These are phyloP conservation scores for Microctonus hyperodae DNA, from an alignment of 2,888 invertebrate species.

Conservation along the genomic window DNA sequence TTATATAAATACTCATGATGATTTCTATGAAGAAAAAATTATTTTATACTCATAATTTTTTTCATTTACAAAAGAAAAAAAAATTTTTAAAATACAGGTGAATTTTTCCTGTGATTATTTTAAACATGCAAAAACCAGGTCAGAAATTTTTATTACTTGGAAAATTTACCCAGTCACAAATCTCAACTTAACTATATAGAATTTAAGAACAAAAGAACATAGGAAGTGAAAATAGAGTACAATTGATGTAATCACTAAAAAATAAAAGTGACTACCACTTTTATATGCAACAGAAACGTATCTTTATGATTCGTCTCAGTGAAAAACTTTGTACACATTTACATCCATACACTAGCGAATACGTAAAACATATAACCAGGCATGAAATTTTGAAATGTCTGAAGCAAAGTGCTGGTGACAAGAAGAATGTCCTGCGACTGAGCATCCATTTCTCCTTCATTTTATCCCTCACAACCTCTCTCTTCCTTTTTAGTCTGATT, in stretches of 20 bases:
- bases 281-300: constrained; percentile 6
- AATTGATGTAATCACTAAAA: constrained; percentile 5
- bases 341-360: constrained; percentile 13
- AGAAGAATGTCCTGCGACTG: constrained; percentile 1
- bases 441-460: constrained; percentile 13
- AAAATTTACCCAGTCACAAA: neutral
- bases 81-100: too few relatives aligned
- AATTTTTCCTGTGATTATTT: neutral
- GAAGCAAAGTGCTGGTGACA: constrained; percentile 5
- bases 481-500: neutral
- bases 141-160: neutral
- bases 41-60: too few relatives aligned
- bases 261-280: constrained; percentile 12
- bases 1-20: neutral
- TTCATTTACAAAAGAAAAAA: neutral
- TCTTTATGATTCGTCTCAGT: neutral
- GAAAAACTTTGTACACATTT: constrained; percentile 2
- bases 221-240: neutral
- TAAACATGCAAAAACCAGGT: neutral
- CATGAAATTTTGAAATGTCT: constrained; percentile 25
- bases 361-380: constrained; percentile 6
- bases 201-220: neutral
- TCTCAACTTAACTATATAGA: neutral
- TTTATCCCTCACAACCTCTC: neutral
- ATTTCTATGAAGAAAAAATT: too few relatives aligned